These are phyloP conservation scores for Apeltes quadracus DNA, from an alignment of 2,113 vertebrate genomes.

Conservation along the genomic window DNA sequence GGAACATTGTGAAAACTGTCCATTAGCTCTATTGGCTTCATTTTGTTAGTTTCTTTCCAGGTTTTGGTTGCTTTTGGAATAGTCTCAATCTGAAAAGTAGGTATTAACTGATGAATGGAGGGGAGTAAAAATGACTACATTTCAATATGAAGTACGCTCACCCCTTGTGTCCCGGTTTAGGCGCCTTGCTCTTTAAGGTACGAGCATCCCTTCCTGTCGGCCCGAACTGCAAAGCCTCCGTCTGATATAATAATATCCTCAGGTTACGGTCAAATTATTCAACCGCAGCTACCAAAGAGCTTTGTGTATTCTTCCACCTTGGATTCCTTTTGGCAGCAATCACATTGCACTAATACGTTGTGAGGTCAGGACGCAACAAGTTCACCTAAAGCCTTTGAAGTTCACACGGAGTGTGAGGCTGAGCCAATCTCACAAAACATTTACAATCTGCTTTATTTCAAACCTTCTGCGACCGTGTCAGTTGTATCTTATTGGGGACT, in stretches of 20 bases:
- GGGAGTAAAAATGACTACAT: neutral
- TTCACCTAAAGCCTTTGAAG: conserved; percentile 28
- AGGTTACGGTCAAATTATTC: conserved; percentile 35
- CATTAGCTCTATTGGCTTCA: neutral
- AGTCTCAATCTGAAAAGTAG: neutral
- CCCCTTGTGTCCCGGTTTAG: conserved; percentile 91
- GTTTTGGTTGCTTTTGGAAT: neutral
- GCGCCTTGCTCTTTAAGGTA: conserved; percentile 89
- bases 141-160: conserved; percentile 42
- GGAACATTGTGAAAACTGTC: neutral
- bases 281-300: conserved; percentile 56
- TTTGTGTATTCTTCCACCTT: conserved; percentile 58
- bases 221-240: conserved; percentile 44
- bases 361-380: conserved; percentile 3
- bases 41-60: neutral
- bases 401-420: neutral
- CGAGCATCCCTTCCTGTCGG: conserved; percentile 68
- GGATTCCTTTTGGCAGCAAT: conserved; percentile 28
- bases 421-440: no score
- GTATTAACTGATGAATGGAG: neutral
- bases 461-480: neutral
- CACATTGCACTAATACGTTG: neutral
- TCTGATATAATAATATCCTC: conserved; percentile 50
- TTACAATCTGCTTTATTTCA: conserved; percentile 30
- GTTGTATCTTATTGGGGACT: neutral